Evolutionary conservation across 2,113 vertebrate genomes (phyloP).

Genomic region (Phrynosoma blainvillii): DNA sequence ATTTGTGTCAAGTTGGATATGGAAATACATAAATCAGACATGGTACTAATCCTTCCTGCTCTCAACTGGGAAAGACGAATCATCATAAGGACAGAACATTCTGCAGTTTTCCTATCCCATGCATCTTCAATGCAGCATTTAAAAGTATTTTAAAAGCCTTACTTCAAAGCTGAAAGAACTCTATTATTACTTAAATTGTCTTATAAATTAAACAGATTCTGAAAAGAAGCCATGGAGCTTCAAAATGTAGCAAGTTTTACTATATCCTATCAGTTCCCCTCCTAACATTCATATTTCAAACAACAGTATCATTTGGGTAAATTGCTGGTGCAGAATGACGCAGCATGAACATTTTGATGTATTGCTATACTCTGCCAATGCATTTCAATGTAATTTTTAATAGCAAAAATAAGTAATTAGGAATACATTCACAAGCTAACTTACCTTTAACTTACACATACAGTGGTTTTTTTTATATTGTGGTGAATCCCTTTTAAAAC

Average conservation of each 20-base stretch:
- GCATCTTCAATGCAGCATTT: constrained; percentile 32
- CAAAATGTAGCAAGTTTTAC: background rate
- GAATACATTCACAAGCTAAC: background rate
- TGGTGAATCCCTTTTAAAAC: background rate
- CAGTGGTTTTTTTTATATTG: background rate
- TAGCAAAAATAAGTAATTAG: constrained; percentile 3
- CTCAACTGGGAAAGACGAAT: constrained; percentile 4
- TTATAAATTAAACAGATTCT: constrained; percentile 21
- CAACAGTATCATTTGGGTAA: constrained; percentile 37
- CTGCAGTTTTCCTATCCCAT: background rate
- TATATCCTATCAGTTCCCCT: background rate
- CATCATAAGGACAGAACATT: rapidly evolving
- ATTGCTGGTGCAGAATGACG: constrained; percentile 68
- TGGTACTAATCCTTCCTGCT: constrained; percentile 24
- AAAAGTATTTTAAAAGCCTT: constrained; percentile 49
- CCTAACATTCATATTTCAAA: constrained; percentile 41
- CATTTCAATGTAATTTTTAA: background rate
- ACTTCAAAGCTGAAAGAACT: constrained; percentile 52
- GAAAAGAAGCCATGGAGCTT: constrained; percentile 15
- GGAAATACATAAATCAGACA: constrained; percentile 40
- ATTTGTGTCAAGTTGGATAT: constrained; percentile 5
- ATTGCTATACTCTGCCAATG: background rate
- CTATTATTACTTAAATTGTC: constrained; percentile 34
- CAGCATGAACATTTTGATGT: constrained; percentile 63
- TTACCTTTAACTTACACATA: background rate